Evolutionary conservation across 2,797 vertebrate species (phyloP).

Genomic region (Sebastes diaconus): DNA sequence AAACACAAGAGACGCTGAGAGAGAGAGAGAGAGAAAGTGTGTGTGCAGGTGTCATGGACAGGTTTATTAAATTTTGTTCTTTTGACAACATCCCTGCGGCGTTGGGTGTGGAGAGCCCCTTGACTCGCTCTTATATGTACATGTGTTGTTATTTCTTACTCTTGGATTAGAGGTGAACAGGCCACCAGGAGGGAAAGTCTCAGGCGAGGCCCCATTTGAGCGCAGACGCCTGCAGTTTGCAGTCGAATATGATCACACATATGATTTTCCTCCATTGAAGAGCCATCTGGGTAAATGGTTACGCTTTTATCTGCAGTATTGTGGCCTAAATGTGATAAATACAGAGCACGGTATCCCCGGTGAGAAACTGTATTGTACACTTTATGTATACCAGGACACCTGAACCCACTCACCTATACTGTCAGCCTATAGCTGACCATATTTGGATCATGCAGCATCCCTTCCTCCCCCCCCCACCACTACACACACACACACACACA

Average conservation of each 20-base stretch:
- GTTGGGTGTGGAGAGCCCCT: slow-evolving; percentile 64
- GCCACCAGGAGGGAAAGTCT: slow-evolving; percentile 45
- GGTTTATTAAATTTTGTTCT: slow-evolving; percentile 80
- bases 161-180: slow-evolving; percentile 34
- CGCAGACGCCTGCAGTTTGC: slow-evolving; percentile 18
- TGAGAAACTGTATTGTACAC: slow-evolving; percentile 59
- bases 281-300: slow-evolving; percentile 66
- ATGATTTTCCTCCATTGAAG: slow-evolving; percentile 60
- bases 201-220: slow-evolving; percentile 31
- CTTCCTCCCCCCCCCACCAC: background rate
- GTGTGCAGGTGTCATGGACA: slow-evolving; percentile 69
- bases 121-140: slow-evolving; percentile 57
- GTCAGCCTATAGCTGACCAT: slow-evolving; percentile 38
- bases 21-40: slow-evolving; percentile 33
- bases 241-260: slow-evolving; percentile 49
- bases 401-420: slow-evolving; percentile 58
- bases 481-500: slow-evolving; percentile 14
- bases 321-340: slow-evolving; percentile 69
- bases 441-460: slow-evolving; percentile 45
- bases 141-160: slow-evolving; percentile 49
- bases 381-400: slow-evolving; percentile 59
- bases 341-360: slow-evolving; percentile 47
- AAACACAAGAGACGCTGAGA: slow-evolving; percentile 36
- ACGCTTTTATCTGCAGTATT: slow-evolving; percentile 61
- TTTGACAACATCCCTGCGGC: slow-evolving; percentile 76